These are phyloP conservation scores for Polydesmus complanatus DNA, from an alignment of 2,888 invertebrate genomes.

Conservation along the genomic window DNA sequence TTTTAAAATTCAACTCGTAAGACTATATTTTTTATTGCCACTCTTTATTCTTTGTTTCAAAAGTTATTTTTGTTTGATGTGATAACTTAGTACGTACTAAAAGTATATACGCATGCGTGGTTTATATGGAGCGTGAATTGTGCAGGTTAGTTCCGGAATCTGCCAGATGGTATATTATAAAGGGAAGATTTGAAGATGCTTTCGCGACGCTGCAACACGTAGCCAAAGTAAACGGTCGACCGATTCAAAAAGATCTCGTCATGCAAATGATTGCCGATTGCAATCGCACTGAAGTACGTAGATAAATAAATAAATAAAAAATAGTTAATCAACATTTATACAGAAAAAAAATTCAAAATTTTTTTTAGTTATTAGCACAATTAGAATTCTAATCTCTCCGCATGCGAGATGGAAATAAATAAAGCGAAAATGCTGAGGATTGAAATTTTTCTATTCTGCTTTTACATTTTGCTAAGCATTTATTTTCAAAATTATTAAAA, in stretches of 20 bases:
- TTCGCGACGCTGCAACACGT: neutral
- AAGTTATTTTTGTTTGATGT: too few species aligned
- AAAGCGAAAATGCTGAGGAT: neutral
- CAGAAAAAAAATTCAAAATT: too few species aligned
- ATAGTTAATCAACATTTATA: too few species aligned
- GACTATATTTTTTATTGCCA: too few species aligned
- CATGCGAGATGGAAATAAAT: neutral
- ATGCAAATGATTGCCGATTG: slow-evolving; percentile 8
- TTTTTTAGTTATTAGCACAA: too few species aligned
- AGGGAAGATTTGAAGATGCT: slow-evolving; percentile 3
- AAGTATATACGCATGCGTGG: too few species aligned
- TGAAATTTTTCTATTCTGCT: neutral
- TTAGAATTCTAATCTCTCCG: neutral
- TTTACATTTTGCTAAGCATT: too few species aligned
- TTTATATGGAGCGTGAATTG: neutral
- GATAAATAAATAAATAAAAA: too few species aligned
- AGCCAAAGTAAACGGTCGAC: slow-evolving; percentile 3
- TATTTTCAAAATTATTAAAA: too few species aligned
- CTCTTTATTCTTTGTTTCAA: too few species aligned
- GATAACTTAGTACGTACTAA: too few species aligned
- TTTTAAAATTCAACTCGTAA: too few species aligned
- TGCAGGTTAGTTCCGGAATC: slow-evolving; percentile 6
- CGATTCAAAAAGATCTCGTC: neutral
- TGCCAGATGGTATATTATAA: slow-evolving; percentile 5
- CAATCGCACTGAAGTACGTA: slow-evolving; percentile 1